Evolutionary conservation across 2,797 vertebrate species (phyloP).

Genomic region (Pelodytes ibericus): DNA sequence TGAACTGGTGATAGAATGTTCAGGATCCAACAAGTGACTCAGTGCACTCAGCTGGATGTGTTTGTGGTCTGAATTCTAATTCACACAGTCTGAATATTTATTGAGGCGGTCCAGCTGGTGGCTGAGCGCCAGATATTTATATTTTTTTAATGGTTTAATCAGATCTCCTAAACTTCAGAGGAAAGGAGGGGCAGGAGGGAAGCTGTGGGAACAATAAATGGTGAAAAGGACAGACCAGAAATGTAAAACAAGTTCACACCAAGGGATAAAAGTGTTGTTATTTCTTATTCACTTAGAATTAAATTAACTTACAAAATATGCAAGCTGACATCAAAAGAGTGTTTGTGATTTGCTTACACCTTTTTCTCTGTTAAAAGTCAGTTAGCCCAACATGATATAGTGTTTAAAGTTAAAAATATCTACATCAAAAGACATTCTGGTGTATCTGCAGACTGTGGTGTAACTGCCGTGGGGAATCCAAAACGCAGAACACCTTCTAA

Average conservation of each 20-base stretch:
- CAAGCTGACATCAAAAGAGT: background rate
- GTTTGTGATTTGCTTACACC: background rate
- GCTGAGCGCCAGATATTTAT: background rate
- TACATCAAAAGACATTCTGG: no score
- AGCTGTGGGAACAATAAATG: conserved; percentile 1
- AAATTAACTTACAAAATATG: no score
- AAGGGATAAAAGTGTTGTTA: background rate
- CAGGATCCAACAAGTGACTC: background rate
- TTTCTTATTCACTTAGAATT: background rate
- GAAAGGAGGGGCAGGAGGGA: background rate
- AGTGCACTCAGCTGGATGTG: background rate
- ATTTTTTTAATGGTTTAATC: conserved; percentile 6
- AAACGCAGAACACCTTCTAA: no score
- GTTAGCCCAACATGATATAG: no score
- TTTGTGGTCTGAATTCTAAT: conserved; percentile 10
- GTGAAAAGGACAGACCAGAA: background rate
- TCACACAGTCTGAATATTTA: background rate
- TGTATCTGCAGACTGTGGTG: no score
- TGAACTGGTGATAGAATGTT: background rate
- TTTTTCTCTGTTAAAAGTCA: background rate
- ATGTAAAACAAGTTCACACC: conserved; percentile 31
- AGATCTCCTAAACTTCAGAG: background rate
- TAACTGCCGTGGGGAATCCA: no score
- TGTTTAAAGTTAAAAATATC: no score
- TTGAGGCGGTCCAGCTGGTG: background rate